Base-by-base conservation (phyloP, 2,888 invertebrate species). In the Drosophila merina region DNA sequence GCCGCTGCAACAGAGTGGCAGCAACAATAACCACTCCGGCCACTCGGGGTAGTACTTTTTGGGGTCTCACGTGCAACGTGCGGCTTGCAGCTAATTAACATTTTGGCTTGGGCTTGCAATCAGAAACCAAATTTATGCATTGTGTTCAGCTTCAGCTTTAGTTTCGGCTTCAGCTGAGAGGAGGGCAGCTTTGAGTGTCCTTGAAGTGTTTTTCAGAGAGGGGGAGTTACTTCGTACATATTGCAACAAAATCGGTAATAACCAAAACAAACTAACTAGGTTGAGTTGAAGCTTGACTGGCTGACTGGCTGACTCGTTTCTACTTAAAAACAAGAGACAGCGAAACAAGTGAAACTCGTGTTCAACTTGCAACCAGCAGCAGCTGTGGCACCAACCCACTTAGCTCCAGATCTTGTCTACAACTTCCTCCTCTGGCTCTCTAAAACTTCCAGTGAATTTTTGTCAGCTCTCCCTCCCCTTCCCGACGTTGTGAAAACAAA, bases 101-200 rank as follows among this genome's bases (percentile, higher is more conserved):
- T 70, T 70, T 71, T 51, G 72, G 50, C 62, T 59, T 62, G 56
- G 72, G 67, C 47, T 60, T 58, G 80, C 73, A 75, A 78, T 76
- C 71, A 76, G 69, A 69, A 73, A 64, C 72, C 48, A 83, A 83
- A 79, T 81, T 70, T 75, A 81, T 84, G 82, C 78, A 73, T 30
- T 62, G 48, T 73, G 64, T 59, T 36, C n/a, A 71, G 77, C 40
- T 45, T 20, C 58, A 38, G 38, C 2, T 38, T 12, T 6, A 20
- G 12, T 12, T 12, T 12, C 12, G 36, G 10, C 30, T 30, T 8
- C 9, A 9, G 10, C 10, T 36, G 2, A 4, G n/a, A 36, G 59
- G 45, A 70, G 50, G 70, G 57, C 69, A 33, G 51, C 57, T 52
- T 62, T 42, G 33, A 56, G 60, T 74, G 83, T 76, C 86, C 79